A percentile compares a stretch with the other conserved stretches of the same genome.
Evolutionary conservation across 2,888 invertebrate genomes (phyloP).

Genomic region (Synanthedon andrenaeformis): DNA sequence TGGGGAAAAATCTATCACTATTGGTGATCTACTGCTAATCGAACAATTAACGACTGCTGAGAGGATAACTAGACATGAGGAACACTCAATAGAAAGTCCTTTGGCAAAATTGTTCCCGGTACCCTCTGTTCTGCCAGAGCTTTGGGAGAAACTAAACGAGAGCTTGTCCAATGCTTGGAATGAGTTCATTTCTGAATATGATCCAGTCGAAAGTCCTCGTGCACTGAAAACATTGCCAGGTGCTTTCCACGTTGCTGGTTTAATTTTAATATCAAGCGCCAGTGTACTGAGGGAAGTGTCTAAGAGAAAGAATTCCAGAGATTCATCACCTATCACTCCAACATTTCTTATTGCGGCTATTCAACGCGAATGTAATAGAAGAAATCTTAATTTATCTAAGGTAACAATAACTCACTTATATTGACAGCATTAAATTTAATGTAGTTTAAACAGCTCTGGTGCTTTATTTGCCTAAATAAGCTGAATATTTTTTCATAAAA

Average conservation of each 20-base stretch:
- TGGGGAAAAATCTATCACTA: conserved; percentile 76
- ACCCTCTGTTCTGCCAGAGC: conserved; percentile 73
- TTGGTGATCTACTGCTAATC: conserved; percentile 81
- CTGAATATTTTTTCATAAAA: no score
- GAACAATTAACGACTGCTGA: conserved; percentile 47
- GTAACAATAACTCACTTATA: conserved; percentile 16
- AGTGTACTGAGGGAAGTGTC: conserved; percentile 74
- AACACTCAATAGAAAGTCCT: conserved; percentile 49
- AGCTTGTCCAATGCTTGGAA: conserved; percentile 82
- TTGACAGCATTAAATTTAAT: neutral
- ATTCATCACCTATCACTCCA: conserved; percentile 48
- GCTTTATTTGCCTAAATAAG: no score
- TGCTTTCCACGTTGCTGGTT: conserved; percentile 71
- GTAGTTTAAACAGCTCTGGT: no score
- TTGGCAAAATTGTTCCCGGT: conserved; percentile 68
- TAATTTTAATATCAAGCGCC: conserved; percentile 74
- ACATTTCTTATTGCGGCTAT: conserved; percentile 52
- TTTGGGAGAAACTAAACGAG: conserved; percentile 76
- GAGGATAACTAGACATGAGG: conserved; percentile 30
- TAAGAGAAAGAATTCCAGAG: conserved; percentile 42
- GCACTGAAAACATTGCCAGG: conserved; percentile 72
- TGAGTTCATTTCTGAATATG: conserved; percentile 82
- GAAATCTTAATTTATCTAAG: conserved; percentile 51
- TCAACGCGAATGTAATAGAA: conserved; percentile 43
- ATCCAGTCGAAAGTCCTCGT: conserved; percentile 79